Percentiles rank a stretch among this genome's conserved stretches.
phyloP scores from a whole-genome alignment of 2,113 vertebrate genomes.

The Limanda limanda region DNA sequence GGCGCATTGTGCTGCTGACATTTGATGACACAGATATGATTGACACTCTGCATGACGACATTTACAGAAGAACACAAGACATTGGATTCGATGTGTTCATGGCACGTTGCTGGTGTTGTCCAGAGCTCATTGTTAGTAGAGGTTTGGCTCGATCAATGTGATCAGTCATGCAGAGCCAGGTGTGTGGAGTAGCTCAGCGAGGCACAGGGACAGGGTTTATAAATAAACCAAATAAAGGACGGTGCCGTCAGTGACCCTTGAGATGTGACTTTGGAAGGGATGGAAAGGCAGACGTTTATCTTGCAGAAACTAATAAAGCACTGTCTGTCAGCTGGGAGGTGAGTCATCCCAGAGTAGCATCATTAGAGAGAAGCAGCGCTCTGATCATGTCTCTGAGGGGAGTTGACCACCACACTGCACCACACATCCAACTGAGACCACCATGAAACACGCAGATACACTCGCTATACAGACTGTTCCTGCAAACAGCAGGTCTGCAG shows the following conservation, averaged over 20 bases:
- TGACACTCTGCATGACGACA: constrained; percentile 14
- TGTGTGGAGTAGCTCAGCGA: constrained; percentile 67
- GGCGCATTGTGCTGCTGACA: background rate
- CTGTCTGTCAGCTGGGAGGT: constrained; percentile 78
- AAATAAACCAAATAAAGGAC: constrained; percentile 79
- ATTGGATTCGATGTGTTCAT: constrained; percentile 31
- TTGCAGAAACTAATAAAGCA: constrained; percentile 82
- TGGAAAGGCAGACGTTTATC: constrained; percentile 81
- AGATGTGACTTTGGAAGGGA: constrained; percentile 74
- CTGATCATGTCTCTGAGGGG: constrained; percentile 74
- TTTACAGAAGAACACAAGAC: no score
- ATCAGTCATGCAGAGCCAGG: constrained; percentile 65
- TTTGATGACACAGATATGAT: constrained; percentile 17
- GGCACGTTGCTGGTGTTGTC: constrained; percentile 4
- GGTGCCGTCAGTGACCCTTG: constrained; percentile 71
- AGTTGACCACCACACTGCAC: constrained; percentile 62
- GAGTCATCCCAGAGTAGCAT: constrained; percentile 77
- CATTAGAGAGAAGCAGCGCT: constrained; percentile 75
- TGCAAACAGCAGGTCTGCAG: constrained; percentile 31
- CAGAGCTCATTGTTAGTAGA: constrained; percentile 25
- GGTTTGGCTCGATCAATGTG: constrained; percentile 55
- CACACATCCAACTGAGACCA: constrained; percentile 54
- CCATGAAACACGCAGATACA: constrained; percentile 29
- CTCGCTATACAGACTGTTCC: constrained; percentile 20
- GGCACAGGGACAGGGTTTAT: constrained; percentile 70